Percentiles rank a stretch among this genome's conserved stretches.
These are phyloP conservation scores for Tenthredo scrophulariae DNA, from an alignment of 2,888 invertebrate species.

Conservation along the genomic window DNA sequence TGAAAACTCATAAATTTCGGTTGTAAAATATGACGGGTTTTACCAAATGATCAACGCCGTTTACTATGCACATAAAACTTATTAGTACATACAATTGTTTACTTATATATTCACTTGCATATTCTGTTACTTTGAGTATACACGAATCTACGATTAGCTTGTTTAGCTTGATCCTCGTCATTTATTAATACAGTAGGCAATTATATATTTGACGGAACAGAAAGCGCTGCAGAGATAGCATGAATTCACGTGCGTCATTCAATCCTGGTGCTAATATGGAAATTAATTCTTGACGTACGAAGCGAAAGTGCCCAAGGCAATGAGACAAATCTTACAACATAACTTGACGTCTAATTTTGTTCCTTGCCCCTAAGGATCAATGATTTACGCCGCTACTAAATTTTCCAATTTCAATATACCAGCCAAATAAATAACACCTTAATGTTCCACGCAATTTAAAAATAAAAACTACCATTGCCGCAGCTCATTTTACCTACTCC, in stretches of 20 bases:
- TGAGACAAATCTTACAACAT: slow-evolving; percentile 31
- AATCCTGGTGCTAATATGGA: not conserved
- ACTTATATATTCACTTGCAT: not conserved
- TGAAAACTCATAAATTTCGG: not conserved
- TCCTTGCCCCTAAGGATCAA: not conserved
- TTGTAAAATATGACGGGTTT: not conserved
- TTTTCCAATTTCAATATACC: not conserved
- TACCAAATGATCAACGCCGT: not conserved
- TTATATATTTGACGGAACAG: not conserved
- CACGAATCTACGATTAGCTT: not conserved
- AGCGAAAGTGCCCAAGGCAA: slow-evolving; percentile 9
- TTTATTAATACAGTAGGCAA: not conserved
- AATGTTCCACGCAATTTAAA: not conserved
- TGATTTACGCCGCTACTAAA: not conserved
- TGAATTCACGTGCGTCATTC: not conserved
- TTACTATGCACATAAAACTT: not conserved
- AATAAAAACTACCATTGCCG: not conserved
- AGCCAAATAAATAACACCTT: not conserved
- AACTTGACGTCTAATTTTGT: not conserved
- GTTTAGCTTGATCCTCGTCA: not conserved
- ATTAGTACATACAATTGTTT: not conserved
- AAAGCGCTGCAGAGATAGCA: not conserved
- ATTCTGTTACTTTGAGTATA: not conserved
- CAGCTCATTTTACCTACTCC: not conserved
- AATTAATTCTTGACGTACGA: slow-evolving; percentile 5